Base-by-base conservation (phyloP, 2,888 invertebrate genomes). In the Phengaris alcon region DNA sequence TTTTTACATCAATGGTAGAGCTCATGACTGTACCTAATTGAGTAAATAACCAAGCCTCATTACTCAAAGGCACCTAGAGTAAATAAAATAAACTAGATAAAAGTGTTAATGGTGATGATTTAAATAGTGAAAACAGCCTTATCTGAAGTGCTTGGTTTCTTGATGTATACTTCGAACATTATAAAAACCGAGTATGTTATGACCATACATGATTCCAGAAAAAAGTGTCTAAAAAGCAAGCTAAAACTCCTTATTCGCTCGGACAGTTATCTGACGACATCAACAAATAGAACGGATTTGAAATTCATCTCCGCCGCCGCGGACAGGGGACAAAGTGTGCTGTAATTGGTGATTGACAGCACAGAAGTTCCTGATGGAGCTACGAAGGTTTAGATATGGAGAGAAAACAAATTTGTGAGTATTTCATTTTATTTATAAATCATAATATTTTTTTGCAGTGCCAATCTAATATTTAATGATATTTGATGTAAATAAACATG, bases 291-390 rank as follows among this genome's bases (percentile, higher is more conserved):
- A 75, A 75, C 68, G 75, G 55, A 57, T 79, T 78, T 78, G 55
- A 78, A 76, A 77, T 79, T 76, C 82, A 81, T 77, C 86, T 85
- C 55, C 55, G 90, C 55, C 55, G 90, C 85, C 81, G 84, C 84
- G 85, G 88, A 87, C 84, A 81, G 81, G 78, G 84, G 88, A 90
- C 90, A 91, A 91, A 91, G 86, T 90, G 84, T 84, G 85, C 85
- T 89, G 87, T 91, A 91, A 91, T 91, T 91, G 91, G 91, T 89
- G 90, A 91, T 90, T 90, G 91, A 90, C 90, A 89, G 88, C 89
- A 87, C 90, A 87, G 84, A 82, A 86, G 84, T 91, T 89, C 90
- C 90, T 89, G 88, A 90, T 89, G 87, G 79, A 77, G 15, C 74
- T 75, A 69, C 54, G 51, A 77, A 78, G 77, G 74, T 75, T 76